These are phyloP conservation scores for Macrostomum lignano DNA, from an alignment of 1,140 invertebrate species.

Conservation along the genomic window DNA sequence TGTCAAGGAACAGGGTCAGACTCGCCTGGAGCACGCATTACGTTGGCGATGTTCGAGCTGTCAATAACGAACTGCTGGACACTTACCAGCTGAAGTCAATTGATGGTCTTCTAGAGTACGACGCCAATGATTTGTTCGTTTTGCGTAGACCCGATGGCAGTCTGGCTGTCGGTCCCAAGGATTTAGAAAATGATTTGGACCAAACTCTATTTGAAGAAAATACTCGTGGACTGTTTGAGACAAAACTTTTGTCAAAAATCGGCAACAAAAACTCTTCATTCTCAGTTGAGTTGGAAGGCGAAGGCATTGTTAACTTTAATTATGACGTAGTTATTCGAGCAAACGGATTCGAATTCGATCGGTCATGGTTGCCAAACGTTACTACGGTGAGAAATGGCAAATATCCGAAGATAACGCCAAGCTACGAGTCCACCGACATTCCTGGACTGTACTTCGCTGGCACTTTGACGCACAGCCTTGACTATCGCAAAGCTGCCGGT, in stretches of 20 bases:
- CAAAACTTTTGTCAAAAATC: too few species aligned
- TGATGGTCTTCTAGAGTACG: slow-evolving; percentile 26
- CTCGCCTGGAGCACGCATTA: slow-evolving; percentile 31
- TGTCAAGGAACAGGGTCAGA: slow-evolving; percentile 24
- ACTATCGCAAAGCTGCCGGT: slow-evolving; percentile 29
- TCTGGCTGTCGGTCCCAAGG: too few species aligned
- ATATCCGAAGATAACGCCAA: slow-evolving; percentile 21
- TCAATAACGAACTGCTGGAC: slow-evolving; percentile 28
- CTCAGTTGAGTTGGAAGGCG: slow-evolving; percentile 28
- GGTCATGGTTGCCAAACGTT: background rate
- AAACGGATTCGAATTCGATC: too few species aligned
- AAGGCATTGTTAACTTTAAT: slow-evolving; percentile 20
- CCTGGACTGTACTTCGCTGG: slow-evolving; percentile 26
- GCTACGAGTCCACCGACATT: slow-evolving; percentile 22
- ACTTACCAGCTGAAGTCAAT: slow-evolving; percentile 30
- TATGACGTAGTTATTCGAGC: too few species aligned
- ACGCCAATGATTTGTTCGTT: too few species aligned
- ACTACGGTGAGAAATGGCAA: slow-evolving; percentile 11
- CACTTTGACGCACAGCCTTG: slow-evolving; percentile 25
- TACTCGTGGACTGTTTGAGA: too few species aligned
- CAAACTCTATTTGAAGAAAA: too few species aligned
- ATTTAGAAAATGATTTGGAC: too few species aligned
- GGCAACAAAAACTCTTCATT: slow-evolving; percentile 23
- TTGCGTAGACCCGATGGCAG: too few species aligned
- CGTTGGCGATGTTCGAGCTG: slow-evolving; percentile 30